phyloP scores from a whole-genome alignment of 1,140 invertebrate species.

The Drosophila mojavensis region DNA sequence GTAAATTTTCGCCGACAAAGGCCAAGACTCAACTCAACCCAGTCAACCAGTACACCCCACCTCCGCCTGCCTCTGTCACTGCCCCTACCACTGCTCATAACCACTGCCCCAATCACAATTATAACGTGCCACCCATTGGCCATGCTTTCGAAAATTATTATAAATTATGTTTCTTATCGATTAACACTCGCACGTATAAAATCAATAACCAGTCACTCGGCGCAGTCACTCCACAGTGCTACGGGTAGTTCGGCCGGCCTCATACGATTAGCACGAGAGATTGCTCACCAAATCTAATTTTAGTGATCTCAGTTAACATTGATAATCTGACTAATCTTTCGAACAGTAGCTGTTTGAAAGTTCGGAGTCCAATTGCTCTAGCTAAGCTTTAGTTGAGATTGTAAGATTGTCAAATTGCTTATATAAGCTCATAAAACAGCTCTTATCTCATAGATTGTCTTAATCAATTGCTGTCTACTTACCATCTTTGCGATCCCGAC shows the following conservation, averaged over 20 bases:
- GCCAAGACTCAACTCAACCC: constrained; percentile 45
- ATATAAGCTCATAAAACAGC: neutral
- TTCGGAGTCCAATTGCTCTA: too few relatives aligned
- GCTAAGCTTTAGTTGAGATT: too few relatives aligned
- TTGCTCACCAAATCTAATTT: neutral
- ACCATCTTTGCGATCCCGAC: constrained; percentile 88
- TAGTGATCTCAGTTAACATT: neutral
- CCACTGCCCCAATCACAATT: neutral
- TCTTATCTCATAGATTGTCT: too few relatives aligned
- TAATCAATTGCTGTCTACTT: constrained; percentile 47
- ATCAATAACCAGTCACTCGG: constrained; percentile 40
- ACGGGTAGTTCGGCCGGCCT: constrained; percentile 6
- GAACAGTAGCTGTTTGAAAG: too few relatives aligned
- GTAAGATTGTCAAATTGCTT: neutral
- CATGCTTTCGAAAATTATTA: constrained; percentile 77
- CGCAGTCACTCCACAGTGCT: neutral
- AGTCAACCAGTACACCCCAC: neutral
- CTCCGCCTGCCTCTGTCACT: neutral
- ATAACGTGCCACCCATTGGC: constrained; percentile 45
- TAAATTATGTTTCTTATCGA: constrained; percentile 80
- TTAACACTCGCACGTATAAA: constrained; percentile 14
- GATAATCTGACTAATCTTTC: neutral
- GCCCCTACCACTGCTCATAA: neutral
- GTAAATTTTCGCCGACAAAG: constrained; percentile 80
- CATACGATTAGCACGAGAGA: constrained; percentile 4